A percentile compares a stretch with the other conserved stretches of the same genome.
Evolutionary conservation across 1,140 invertebrate genomes (phyloP).

Genomic region (Polypedilum pembai): DNA sequence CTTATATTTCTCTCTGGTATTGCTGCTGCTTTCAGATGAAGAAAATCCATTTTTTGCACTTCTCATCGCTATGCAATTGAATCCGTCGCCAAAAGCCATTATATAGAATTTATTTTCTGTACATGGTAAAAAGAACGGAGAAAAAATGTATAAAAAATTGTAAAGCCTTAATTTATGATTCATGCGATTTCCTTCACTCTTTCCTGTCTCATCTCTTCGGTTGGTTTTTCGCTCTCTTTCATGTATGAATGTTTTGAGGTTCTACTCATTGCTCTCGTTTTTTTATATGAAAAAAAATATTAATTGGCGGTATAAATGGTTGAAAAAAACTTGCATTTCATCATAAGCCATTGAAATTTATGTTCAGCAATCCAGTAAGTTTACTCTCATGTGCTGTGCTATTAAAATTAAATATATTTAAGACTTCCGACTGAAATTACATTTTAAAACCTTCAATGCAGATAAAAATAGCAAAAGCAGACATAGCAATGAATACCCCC

Average conservation of each 20-base stretch:
- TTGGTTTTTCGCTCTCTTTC: not conserved
- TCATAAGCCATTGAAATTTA: too few species aligned
- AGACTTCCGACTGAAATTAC: not conserved
- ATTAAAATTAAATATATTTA: not conserved
- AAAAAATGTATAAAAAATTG: not conserved
- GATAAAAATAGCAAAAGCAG: too few species aligned
- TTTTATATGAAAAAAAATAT: not conserved
- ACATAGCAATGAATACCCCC: too few species aligned
- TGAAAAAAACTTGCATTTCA: too few species aligned
- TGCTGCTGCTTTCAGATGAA: not conserved
- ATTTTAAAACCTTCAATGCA: too few species aligned
- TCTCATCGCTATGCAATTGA: slow-evolving; percentile 19
- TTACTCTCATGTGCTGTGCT: too few species aligned
- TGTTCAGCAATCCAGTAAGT: too few species aligned
- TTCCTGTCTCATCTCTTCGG: slow-evolving; percentile 6
- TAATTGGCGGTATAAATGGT: not conserved
- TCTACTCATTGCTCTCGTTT: too few species aligned
- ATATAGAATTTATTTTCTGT: not conserved
- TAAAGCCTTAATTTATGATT: slow-evolving; percentile 21
- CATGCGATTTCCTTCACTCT: slow-evolving; percentile 19
- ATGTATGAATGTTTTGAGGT: too few species aligned
- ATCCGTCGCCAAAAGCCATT: slow-evolving; percentile 22
- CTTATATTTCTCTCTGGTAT: not conserved
- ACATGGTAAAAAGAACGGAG: not conserved
- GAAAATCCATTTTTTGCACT: slow-evolving; percentile 24